Conservation (phyloP, 1,140 invertebrate species). For the Leptopilina clavipes region DNA sequence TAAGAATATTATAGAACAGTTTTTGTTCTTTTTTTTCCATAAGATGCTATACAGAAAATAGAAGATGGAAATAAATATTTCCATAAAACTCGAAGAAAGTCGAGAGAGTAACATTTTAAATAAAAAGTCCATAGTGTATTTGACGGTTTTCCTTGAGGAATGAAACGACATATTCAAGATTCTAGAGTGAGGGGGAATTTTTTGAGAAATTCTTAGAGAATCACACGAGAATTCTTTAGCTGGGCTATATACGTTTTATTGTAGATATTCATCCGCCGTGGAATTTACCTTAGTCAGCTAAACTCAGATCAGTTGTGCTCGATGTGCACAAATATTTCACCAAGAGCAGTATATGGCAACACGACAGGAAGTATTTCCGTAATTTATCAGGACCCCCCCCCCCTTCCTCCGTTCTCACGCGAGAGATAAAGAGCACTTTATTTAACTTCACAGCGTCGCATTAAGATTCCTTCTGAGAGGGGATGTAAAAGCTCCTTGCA, state of each 20-base stretch:
- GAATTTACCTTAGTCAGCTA: constrained; percentile 22
- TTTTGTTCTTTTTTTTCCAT: too few relatives aligned
- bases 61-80: background rate
- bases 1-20: too few relatives aligned
- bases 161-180: constrained; percentile 21
- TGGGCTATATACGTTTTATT: background rate
- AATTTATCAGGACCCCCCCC: constrained; percentile 15
- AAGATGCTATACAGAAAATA: background rate
- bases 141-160: background rate
- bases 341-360: background rate
- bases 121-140: background rate
- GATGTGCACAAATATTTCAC: constrained; percentile 5
- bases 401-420: background rate
- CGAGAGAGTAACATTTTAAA: background rate
- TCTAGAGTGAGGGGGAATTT: background rate
- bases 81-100: background rate
- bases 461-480: constrained; percentile 19
- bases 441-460: constrained; percentile 28
- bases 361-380: constrained; percentile 32
- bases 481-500: background rate
- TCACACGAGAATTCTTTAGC: background rate
- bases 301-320: constrained; percentile 13
- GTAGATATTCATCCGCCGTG: constrained; percentile 20
- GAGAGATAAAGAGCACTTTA: constrained; percentile 33
- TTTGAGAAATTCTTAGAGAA: background rate